Conservation (phyloP, 2,797 vertebrate species). For the Liparis tanakae region DNA sequence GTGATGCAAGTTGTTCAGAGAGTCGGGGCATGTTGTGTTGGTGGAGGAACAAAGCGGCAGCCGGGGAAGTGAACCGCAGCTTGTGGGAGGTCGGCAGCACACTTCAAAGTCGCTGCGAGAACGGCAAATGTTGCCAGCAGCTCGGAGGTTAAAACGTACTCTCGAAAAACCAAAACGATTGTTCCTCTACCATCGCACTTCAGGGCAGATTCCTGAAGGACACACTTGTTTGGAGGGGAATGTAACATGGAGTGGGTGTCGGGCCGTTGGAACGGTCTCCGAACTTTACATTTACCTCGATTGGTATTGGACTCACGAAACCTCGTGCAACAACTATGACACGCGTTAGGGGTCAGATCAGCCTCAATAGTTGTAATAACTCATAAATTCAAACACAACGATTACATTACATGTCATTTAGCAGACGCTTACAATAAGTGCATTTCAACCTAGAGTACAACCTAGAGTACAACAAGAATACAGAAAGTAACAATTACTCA, state of each 20-base stretch:
- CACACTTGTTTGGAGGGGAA: conserved; percentile 43
- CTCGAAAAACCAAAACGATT: conserved; percentile 59
- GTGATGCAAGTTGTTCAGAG: conserved; percentile 42
- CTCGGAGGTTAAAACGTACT: conserved; percentile 59
- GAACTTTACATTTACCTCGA: conserved; percentile 1
- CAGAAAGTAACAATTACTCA: too few species aligned
- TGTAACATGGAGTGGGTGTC: conserved; percentile 32
- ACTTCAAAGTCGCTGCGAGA: conserved; percentile 65
- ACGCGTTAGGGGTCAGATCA: neutral
- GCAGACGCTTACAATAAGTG: too few species aligned
- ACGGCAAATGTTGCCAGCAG: conserved; percentile 46
- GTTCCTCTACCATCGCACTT: conserved; percentile 47
- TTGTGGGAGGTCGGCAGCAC: conserved; percentile 48
- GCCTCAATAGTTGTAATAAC: too few species aligned
- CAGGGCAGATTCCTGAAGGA: conserved; percentile 55
- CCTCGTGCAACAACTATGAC: neutral
- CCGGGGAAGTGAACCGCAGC: conserved; percentile 48
- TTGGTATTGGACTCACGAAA: conserved; percentile 15
- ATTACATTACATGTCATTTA: too few species aligned
- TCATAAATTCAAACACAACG: too few species aligned
- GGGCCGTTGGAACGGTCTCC: conserved; percentile 2
- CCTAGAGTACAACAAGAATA: too few species aligned
- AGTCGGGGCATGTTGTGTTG: conserved; percentile 27
- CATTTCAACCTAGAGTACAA: too few species aligned
- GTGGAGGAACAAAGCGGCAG: conserved; percentile 57